Percentiles rank a stretch among this genome's conserved stretches.
Conservation (phyloP, 2,113 vertebrate species). For the Pelusios castaneus region DNA sequence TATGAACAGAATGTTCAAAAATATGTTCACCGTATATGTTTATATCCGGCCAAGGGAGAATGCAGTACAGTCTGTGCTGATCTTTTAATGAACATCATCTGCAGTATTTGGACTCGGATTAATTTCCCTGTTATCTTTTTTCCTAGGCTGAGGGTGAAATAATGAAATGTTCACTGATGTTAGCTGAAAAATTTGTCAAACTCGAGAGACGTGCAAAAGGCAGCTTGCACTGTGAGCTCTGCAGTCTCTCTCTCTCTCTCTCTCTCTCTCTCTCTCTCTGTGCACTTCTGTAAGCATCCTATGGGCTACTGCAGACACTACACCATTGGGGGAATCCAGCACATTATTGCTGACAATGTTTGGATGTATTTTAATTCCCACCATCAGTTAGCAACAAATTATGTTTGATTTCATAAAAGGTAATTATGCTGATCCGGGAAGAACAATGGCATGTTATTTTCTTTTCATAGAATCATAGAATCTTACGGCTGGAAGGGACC, state of each 20-base stretch:
- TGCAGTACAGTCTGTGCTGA: accelerated
- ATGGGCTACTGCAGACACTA: not conserved
- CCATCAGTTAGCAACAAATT: conserved; percentile 49
- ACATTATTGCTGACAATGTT: conserved; percentile 1
- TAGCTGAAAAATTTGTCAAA: conserved; percentile 1
- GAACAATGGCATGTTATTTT: conserved; percentile 37
- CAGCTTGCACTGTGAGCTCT: not conserved
- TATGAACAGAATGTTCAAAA: not conserved
- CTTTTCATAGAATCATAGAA: too few relatives aligned
- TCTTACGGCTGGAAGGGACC: too few relatives aligned
- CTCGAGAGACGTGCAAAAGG: not conserved
- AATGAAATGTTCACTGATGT: not conserved
- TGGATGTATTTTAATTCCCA: conserved; percentile 27
- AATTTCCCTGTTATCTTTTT: conserved; percentile 28
- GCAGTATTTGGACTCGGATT: not conserved
- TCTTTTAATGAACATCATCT: not conserved
- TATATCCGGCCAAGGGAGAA: not conserved
- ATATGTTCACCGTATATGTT: not conserved
- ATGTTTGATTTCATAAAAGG: conserved; percentile 24
- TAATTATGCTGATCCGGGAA: conserved; percentile 18
- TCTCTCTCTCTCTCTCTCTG: not conserved
- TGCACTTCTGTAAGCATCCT: conserved; percentile 5
- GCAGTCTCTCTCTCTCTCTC: not conserved
- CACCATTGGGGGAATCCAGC: conserved; percentile 6
- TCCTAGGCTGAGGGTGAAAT: conserved; percentile 1